A percentile compares a stretch with the other conserved stretches of the same genome.
Evolutionary conservation across 1,140 invertebrate species (phyloP).

Genomic region (Cotesia typhae): DNA sequence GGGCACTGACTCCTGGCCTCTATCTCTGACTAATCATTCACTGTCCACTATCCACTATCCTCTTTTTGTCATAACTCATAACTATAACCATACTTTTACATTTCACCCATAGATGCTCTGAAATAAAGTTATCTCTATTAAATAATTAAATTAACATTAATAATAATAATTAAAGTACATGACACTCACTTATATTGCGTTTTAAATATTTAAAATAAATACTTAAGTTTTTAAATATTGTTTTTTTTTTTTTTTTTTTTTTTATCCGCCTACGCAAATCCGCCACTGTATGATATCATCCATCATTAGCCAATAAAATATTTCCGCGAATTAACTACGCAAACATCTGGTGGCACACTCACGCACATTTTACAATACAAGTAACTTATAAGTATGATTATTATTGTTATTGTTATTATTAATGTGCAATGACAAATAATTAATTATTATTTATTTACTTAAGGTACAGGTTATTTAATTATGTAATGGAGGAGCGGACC

Average conservation of each 20-base stretch:
- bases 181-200: not conserved
- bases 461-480: too few relatives aligned
- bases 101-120: not conserved
- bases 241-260: too few relatives aligned
- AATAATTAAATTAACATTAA: not conserved
- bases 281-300: slow-evolving; percentile 48
- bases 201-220: not conserved
- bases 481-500: not conserved
- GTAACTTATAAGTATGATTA: not conserved
- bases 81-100: not conserved
- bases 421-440: not conserved
- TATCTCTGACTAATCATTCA: slow-evolving; percentile 15
- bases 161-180: not conserved
- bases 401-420: not conserved
- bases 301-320: slow-evolving; percentile 42
- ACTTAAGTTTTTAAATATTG: not conserved
- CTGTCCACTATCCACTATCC: not conserved
- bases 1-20: slow-evolving; percentile 13
- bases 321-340: slow-evolving; percentile 40
- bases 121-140: not conserved
- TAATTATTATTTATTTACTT: too few relatives aligned
- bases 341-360: slow-evolving; percentile 37
- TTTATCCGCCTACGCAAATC: not conserved
- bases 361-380: not conserved
- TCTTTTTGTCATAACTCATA: slow-evolving; percentile 3